A percentile compares a stretch with the other conserved stretches of the same genome.
phyloP scores from a whole-genome alignment of 2,113 vertebrate genomes.

The Toxotes jaculatrix region DNA sequence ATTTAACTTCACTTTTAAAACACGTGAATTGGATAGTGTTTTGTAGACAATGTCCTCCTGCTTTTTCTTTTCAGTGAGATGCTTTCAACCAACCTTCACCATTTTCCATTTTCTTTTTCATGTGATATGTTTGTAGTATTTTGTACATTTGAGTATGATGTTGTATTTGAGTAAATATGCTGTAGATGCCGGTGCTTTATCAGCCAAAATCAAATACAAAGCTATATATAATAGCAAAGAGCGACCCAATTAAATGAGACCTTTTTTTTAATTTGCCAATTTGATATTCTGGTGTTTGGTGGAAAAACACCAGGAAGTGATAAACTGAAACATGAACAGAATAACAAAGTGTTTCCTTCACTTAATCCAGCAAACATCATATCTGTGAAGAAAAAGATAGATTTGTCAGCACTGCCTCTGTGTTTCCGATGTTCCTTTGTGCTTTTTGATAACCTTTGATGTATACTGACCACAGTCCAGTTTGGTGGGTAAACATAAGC shows the following conservation, averaged over 20 bases:
- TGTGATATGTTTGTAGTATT: neutral
- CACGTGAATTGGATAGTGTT: neutral
- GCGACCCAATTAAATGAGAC: neutral
- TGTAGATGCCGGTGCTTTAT: neutral
- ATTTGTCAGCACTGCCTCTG: neutral
- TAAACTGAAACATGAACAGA: neutral
- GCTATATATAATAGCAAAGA: neutral
- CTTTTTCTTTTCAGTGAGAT: neutral
- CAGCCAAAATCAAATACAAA: neutral
- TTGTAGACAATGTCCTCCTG: neutral
- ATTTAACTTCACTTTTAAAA: neutral
- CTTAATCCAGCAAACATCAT: too few species aligned
- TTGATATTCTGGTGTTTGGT: neutral
- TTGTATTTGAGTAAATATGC: neutral
- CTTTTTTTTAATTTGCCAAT: neutral
- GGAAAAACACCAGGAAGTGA: neutral
- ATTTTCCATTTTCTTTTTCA: neutral
- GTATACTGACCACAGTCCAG: slow-evolving; percentile 30
- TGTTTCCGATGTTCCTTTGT: neutral
- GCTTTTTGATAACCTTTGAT: neutral
- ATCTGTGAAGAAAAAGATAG: neutral
- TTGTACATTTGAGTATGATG: neutral
- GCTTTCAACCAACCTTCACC: neutral
- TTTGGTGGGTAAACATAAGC: slow-evolving; percentile 8
- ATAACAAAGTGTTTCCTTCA: neutral